A percentile compares a stretch with the other conserved stretches of the same genome.
These are phyloP conservation scores for Megamerina dolium DNA, from an alignment of 2,888 invertebrate genomes.

Conservation along the genomic window DNA sequence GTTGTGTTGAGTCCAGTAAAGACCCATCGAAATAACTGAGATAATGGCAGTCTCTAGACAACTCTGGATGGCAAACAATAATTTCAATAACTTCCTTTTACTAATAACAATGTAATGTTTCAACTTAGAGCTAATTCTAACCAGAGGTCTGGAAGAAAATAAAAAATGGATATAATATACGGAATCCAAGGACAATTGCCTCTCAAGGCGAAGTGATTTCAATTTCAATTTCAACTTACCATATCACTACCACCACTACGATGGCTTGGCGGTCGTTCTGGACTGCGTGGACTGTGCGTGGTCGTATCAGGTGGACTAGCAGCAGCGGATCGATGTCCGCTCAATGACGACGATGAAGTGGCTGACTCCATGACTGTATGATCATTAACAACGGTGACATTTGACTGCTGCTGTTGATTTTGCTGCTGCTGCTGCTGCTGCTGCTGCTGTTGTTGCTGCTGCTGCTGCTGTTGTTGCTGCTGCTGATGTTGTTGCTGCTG, in stretches of 20 bases:
- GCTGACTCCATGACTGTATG: conserved; percentile 33
- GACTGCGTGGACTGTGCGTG: conserved; percentile 72
- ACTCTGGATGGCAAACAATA: too few relatives aligned
- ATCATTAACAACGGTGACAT: conserved; percentile 24
- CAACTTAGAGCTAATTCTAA: too few relatives aligned
- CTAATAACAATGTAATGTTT: too few relatives aligned
- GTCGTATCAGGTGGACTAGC: conserved; percentile 79
- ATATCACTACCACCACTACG: conserved; percentile 49
- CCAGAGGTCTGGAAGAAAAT: too few relatives aligned
- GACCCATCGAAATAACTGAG: too few relatives aligned
- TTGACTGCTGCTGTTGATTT: conserved; percentile 21
- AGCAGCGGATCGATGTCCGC: conserved; percentile 39
- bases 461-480: conserved; percentile 39
- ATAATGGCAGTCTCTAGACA: too few relatives aligned
- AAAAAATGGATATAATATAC: too few relatives aligned
- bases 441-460: conserved; percentile 21
- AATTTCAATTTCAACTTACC: too few relatives aligned
- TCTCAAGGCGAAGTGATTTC: too few relatives aligned
- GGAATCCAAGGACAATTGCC: too few relatives aligned
- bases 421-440: conserved; percentile 9
- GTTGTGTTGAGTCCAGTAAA: too few relatives aligned
- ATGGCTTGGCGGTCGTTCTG: conserved; percentile 49
- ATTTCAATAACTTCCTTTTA: too few relatives aligned
- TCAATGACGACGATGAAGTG: conserved; percentile 15
- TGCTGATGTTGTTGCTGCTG: conserved; percentile 49